A percentile compares a stretch with the other conserved stretches of the same genome.
phyloP scores from a whole-genome alignment of 2,113 vertebrate species.

The Dascyllus trimaculatus region DNA sequence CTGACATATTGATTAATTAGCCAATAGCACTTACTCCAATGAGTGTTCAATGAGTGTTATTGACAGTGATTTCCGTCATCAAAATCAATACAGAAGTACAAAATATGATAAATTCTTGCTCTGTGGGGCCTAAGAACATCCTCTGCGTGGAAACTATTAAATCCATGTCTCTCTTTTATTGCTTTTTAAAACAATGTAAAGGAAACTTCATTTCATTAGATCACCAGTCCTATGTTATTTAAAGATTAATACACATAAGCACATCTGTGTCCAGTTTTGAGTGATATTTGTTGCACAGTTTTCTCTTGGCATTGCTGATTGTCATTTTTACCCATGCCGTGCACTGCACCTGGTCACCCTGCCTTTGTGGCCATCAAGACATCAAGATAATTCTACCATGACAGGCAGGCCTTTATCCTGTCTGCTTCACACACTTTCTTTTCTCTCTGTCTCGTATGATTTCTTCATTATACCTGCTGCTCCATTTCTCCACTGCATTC shows the following conservation, averaged over 20 bases:
- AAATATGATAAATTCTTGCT: not conserved
- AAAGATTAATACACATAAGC: not conserved
- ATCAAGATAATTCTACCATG: constrained; percentile 45
- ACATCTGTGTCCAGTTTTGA: no score
- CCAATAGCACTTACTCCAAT: not conserved
- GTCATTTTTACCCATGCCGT: not conserved
- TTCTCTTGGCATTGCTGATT: not conserved
- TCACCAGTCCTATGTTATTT: not conserved
- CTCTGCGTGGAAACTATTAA: no score
- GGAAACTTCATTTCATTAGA: not conserved
- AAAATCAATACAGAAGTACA: not conserved
- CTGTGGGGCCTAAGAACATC: no score
- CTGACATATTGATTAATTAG: not conserved
- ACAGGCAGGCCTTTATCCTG: constrained; percentile 23
- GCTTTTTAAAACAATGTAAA: no score
- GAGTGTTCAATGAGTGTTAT: not conserved
- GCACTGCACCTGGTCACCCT: not conserved
- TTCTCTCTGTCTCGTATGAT: constrained; percentile 29
- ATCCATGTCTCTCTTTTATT: not conserved
- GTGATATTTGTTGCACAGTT: not conserved
- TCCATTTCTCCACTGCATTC: not conserved
- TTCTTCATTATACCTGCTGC: constrained; percentile 37
- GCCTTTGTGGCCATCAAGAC: constrained; percentile 26
- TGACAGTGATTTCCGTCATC: not conserved
- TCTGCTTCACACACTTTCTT: constrained; percentile 18